phyloP scores from a whole-genome alignment of 2,113 vertebrate genomes.

The Zosterops lateralis region DNA sequence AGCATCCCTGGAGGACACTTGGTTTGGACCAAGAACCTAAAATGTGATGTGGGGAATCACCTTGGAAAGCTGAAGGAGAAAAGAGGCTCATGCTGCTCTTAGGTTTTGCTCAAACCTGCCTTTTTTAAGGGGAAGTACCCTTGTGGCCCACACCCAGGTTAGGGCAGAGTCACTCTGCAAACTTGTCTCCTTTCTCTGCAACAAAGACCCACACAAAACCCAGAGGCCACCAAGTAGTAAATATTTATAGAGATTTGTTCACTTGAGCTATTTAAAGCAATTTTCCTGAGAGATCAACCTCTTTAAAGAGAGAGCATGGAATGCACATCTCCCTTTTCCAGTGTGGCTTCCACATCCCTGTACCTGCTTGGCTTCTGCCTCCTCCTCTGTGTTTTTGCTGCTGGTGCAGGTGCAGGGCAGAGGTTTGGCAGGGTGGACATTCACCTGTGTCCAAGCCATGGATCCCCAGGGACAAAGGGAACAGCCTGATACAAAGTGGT shows the following conservation, averaged over 20 bases:
- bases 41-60: accelerated
- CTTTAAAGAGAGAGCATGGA: neutral
- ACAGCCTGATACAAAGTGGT: neutral
- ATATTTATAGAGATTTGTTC: neutral
- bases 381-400: neutral
- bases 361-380: neutral
- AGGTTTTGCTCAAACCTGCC: neutral
- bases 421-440: accelerated
- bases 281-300: neutral
- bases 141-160: neutral
- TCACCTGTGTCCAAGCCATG: accelerated
- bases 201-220: neutral
- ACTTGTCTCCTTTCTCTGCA: neutral
- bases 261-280: neutral
- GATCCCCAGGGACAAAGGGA: neutral
- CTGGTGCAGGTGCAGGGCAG: accelerated
- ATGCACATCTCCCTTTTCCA: neutral
- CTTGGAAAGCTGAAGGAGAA: neutral
- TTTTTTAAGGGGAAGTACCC: neutral
- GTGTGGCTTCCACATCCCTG: accelerated
- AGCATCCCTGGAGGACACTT: neutral
- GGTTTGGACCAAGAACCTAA: neutral
- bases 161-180: neutral
- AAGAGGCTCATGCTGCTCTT: neutral
- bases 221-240: neutral